Percentiles rank a stretch among this genome's conserved stretches.
Evolutionary conservation across 2,888 invertebrate genomes (phyloP).

Genomic region (Athrips mouffetella): DNA sequence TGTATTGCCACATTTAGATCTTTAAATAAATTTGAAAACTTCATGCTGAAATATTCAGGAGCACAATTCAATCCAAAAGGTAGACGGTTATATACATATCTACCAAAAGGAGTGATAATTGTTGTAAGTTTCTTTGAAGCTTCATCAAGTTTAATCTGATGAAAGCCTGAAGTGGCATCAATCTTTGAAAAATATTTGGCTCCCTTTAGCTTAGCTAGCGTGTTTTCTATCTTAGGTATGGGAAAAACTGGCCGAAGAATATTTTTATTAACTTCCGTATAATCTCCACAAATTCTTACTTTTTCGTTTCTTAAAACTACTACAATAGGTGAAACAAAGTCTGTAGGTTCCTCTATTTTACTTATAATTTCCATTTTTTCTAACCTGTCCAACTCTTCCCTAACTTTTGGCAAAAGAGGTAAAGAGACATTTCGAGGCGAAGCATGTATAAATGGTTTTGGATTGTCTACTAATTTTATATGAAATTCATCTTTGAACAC

Average conservation of each 20-base stretch:
- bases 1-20: constrained; percentile 11
- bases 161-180: constrained; percentile 21
- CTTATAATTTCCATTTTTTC: no score
- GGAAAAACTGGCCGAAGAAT: constrained; percentile 12
- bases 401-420: neutral
- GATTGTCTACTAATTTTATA: neutral
- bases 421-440: neutral
- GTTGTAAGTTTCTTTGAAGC: constrained; percentile 16
- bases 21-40: constrained; percentile 16
- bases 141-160: constrained; percentile 13
- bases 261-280: constrained; percentile 16
- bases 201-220: constrained; percentile 9
- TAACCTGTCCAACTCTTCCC: no score
- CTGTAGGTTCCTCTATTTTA: no score
- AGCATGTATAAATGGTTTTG: neutral
- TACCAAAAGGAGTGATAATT: constrained; percentile 24
- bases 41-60: constrained; percentile 20
- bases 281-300: constrained; percentile 14
- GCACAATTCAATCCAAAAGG: constrained; percentile 20
- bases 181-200: constrained; percentile 18
- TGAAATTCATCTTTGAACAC: neutral
- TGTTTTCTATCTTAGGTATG: constrained; percentile 16
- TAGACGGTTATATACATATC: constrained; percentile 20
- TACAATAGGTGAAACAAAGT: no score
- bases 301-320: neutral